Evolutionary conservation across 2,113 vertebrate species (phyloP).

Genomic region (Cheilinus undulatus): DNA sequence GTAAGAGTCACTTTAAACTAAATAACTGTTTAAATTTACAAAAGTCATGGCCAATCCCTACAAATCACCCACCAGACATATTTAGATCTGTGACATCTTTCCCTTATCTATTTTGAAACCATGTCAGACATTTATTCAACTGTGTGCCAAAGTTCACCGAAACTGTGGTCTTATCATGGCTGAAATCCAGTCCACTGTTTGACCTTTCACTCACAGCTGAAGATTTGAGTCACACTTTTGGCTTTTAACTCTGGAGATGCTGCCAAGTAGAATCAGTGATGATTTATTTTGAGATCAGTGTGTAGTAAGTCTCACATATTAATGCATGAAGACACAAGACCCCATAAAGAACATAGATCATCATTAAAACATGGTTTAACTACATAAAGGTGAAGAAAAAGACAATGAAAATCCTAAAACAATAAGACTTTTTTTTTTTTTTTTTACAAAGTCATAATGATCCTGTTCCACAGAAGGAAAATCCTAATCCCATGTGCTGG

Average conservation of each 20-base stretch:
- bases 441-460: too few relatives aligned
- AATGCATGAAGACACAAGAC: not conserved
- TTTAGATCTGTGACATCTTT: not conserved
- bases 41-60: too few relatives aligned
- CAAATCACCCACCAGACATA: too few relatives aligned
- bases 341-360: not conserved
- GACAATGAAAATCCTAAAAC: too few relatives aligned
- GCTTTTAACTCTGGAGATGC: not conserved
- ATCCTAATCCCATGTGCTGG: not conserved
- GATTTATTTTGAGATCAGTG: not conserved
- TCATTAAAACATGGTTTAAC: not conserved
- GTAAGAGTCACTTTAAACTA: too few relatives aligned
- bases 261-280: not conserved
- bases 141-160: constrained; percentile 11
- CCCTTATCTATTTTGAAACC: not conserved
- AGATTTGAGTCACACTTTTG: not conserved
- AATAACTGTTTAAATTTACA: too few relatives aligned
- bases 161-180: not conserved
- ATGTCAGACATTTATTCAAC: constrained; percentile 1
- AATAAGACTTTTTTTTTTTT: too few relatives aligned
- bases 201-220: not conserved
- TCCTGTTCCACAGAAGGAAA: too few relatives aligned
- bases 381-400: too few relatives aligned
- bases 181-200: not conserved
- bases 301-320: not conserved